Evolutionary conservation across 2,797 vertebrate species (phyloP).

Genomic region (Lutjanus argentimaculatus): DNA sequence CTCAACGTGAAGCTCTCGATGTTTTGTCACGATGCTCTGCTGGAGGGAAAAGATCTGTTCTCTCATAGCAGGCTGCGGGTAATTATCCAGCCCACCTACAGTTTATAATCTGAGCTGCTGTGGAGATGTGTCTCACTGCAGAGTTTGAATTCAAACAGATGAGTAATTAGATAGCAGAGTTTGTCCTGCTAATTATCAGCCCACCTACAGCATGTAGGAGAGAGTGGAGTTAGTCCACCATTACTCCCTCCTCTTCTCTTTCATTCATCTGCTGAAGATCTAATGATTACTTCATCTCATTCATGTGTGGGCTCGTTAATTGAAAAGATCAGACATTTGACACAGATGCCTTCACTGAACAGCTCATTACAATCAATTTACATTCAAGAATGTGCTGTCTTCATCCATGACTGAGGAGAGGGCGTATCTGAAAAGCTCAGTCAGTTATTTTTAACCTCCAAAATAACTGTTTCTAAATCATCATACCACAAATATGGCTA

Average conservation of each 20-base stretch:
- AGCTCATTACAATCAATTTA: constrained; percentile 54
- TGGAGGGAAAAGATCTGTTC: constrained; percentile 29
- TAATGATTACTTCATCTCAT: constrained; percentile 28
- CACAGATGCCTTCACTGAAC: constrained; percentile 10
- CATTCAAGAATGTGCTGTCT: neutral
- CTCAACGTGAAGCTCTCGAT: constrained; percentile 3
- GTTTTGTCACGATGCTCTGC: constrained; percentile 21
- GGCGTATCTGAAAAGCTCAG: neutral
- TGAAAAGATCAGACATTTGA: constrained; percentile 33
- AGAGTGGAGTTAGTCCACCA: constrained; percentile 5
- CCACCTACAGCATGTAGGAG: constrained; percentile 30
- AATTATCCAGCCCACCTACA: constrained; percentile 55
- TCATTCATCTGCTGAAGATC: constrained; percentile 30
- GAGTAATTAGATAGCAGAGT: constrained; percentile 32
- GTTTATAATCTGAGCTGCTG: constrained; percentile 40
- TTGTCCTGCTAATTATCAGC: constrained; percentile 27
- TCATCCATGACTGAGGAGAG: neutral
- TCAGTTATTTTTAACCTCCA: neutral
- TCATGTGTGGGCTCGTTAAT: constrained; percentile 33
- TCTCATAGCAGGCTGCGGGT: constrained; percentile 34
- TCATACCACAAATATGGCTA: too few relatives aligned
- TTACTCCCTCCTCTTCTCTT: constrained; percentile 10
- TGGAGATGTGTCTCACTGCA: constrained; percentile 18
- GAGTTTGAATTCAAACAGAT: constrained; percentile 27
- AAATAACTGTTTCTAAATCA: neutral